Conservation (phyloP, 2,888 invertebrate genomes). For the Rotaria magnacalcarata region DNA sequence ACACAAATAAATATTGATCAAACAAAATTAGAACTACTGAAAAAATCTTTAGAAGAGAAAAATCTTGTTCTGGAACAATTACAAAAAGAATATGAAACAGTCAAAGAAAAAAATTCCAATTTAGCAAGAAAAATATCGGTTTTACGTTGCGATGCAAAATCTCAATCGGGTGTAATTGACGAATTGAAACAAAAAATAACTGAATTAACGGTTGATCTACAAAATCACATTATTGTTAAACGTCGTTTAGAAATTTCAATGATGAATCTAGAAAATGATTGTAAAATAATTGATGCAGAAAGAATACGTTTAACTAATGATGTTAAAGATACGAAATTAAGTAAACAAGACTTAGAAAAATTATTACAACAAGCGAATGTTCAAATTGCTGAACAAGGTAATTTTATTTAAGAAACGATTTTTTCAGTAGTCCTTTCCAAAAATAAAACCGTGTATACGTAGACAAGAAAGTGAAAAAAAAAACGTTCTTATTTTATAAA, state of each 20-base stretch:
- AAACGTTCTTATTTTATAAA: no score
- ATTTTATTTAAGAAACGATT: not conserved
- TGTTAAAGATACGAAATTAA: not conserved
- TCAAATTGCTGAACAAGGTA: conserved; percentile 24
- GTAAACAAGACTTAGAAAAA: conserved; percentile 3
- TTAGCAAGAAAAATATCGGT: not conserved
- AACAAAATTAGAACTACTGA: not conserved
- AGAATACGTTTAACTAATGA: not conserved
- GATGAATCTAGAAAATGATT: not conserved
- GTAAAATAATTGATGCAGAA: not conserved
- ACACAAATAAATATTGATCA: not conserved
- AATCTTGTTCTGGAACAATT: not conserved
- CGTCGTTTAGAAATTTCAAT: not conserved
- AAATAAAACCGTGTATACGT: no score
- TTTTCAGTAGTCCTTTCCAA: no score
- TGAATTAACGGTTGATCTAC: conserved; percentile 2
- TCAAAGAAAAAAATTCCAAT: not conserved
- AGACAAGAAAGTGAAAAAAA: no score
- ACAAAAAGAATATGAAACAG: conserved; percentile 8
- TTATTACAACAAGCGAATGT: conserved; percentile 24
- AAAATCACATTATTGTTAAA: conserved; percentile 4
- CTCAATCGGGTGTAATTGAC: not conserved
- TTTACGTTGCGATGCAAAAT: not conserved
- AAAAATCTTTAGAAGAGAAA: conserved; percentile 14
- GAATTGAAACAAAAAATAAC: conserved; percentile 27